These are phyloP conservation scores for Spisula subtruncata DNA, from an alignment of 2,888 invertebrate genomes.

Conservation along the genomic window DNA sequence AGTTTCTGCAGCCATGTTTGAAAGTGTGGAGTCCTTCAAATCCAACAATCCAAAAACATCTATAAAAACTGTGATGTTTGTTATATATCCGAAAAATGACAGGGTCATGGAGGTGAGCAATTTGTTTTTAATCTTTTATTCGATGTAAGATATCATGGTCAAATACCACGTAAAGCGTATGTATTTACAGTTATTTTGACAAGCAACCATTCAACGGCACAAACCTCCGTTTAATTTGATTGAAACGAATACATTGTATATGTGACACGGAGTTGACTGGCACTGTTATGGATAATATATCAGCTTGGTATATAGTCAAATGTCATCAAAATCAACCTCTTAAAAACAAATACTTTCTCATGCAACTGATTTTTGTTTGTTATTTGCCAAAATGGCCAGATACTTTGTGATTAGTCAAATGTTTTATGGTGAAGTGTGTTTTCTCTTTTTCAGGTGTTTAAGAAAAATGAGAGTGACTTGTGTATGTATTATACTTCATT, in stretches of 20 bases:
- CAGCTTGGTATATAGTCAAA: too few species aligned
- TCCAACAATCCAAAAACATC: not conserved
- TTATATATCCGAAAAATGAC: constrained; percentile 50
- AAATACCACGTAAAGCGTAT: too few species aligned
- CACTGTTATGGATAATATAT: not conserved
- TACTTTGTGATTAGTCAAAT: too few species aligned
- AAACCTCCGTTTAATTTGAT: too few species aligned
- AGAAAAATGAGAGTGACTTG: not conserved
- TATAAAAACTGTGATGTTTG: constrained; percentile 48
- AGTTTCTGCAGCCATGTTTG: constrained; percentile 59
- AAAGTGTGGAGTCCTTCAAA: constrained; percentile 43
- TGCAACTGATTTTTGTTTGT: not conserved
- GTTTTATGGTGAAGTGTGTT: not conserved
- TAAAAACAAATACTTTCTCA: not conserved
- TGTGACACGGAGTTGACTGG: too few species aligned
- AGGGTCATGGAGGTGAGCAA: constrained; percentile 46
- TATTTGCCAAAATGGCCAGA: not conserved
- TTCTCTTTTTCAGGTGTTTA: constrained; percentile 17
- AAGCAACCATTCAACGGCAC: too few species aligned
- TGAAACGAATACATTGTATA: too few species aligned
- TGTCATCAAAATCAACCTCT: not conserved
- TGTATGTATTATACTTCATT: not conserved
- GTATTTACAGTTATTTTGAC: too few species aligned
- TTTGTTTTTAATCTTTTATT: not conserved
- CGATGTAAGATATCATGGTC: not conserved